Percentiles rank a stretch among this genome's conserved stretches.
phyloP scores from a whole-genome alignment of 1,140 invertebrate species.

The Orussus abietinus region DNA sequence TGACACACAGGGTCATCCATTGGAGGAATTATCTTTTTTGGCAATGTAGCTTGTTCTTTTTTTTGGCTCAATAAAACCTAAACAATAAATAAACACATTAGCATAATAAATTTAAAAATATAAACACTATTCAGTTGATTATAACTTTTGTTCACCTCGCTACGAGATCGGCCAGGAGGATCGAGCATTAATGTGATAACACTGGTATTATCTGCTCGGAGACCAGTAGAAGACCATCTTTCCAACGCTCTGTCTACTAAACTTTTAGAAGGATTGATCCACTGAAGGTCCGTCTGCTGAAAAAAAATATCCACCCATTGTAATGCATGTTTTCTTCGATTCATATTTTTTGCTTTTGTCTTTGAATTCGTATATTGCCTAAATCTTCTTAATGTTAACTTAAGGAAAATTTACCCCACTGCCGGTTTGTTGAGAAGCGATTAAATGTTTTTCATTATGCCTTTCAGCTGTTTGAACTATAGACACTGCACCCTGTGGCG shows the following conservation, averaged over 20 bases:
- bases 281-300: constrained; percentile 49
- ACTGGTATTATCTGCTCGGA: constrained; percentile 93
- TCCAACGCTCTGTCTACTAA: constrained; percentile 84
- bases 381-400: constrained; percentile 11
- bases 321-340: not conserved
- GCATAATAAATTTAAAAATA: not conserved
- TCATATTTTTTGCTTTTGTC: constrained; percentile 6
- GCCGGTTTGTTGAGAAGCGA: constrained; percentile 52
- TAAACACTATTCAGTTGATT: not conserved
- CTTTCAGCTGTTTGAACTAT: constrained; percentile 78
- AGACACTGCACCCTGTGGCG: constrained; percentile 76
- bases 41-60: constrained; percentile 19
- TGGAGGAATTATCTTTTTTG: constrained; percentile 13
- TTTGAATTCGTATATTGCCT: constrained; percentile 3
- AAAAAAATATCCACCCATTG: constrained; percentile 10
- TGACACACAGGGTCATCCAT: not conserved
- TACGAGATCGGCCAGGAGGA: constrained; percentile 77
- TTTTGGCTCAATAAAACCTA: constrained; percentile 38
- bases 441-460: constrained; percentile 68
- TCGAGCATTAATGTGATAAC: constrained; percentile 91
- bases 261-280: constrained; percentile 87
- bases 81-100: constrained; percentile 8
- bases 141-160: constrained; percentile 50
- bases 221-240: constrained; percentile 70
- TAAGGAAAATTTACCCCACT: constrained; percentile 32